Evolutionary conservation across 2,888 invertebrate genomes (phyloP).

Genomic region (Cataglyphis livida): DNA sequence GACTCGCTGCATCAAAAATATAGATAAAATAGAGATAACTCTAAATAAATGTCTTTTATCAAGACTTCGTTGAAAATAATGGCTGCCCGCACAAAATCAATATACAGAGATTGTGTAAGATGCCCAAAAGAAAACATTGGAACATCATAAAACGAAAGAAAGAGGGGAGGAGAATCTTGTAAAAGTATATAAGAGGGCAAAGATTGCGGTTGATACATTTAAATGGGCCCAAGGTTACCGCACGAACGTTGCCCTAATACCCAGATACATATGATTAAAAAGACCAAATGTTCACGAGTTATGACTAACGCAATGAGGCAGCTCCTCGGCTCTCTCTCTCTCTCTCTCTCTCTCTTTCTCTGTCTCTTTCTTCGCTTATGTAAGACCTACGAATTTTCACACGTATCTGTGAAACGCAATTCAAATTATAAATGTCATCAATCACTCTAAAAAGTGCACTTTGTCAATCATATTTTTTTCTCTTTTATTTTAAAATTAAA

Average conservation of each 20-base stretch:
- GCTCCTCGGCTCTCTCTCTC: not conserved
- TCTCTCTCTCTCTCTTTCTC: not conserved
- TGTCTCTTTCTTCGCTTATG: not conserved
- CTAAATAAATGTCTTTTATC: not conserved
- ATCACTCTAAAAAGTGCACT: not conserved
- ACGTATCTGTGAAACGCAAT: conserved; percentile 26
- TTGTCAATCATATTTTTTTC: not conserved
- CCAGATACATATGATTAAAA: conserved; percentile 83
- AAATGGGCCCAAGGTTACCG: conserved; percentile 83
- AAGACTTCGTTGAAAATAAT: not conserved
- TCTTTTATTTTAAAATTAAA: not conserved
- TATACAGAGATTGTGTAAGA: conserved; percentile 32
- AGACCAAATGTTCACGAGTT: conserved; percentile 43
- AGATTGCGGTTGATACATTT: conserved; percentile 63
- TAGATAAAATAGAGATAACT: not conserved
- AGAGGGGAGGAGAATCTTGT: not conserved
- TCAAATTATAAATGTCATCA: not conserved
- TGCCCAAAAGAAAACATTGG: conserved; percentile 25
- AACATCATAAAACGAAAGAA: conserved; percentile 10
- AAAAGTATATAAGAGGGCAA: conserved; percentile 45
- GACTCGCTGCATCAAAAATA: not conserved
- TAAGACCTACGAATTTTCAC: conserved; percentile 37
- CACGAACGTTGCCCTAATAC: conserved; percentile 80
- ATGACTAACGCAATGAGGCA: conserved; percentile 34
- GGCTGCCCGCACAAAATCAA: not conserved